These are phyloP conservation scores for Eutrigla gurnardus DNA, from an alignment of 2,797 vertebrate genomes.

Conservation along the genomic window DNA sequence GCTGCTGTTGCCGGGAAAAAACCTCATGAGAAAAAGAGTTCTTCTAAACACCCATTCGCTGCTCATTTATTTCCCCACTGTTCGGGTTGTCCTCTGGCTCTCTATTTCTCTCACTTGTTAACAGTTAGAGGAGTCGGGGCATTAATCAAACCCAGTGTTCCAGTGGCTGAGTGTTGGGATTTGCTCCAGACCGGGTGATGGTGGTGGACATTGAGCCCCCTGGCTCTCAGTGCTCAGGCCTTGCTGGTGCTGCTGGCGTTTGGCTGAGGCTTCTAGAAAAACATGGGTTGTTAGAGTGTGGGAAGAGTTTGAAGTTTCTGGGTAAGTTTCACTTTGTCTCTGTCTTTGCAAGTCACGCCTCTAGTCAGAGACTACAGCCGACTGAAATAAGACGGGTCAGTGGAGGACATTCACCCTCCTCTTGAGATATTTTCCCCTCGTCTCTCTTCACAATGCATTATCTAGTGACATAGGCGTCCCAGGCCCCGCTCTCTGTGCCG, in stretches of 20 bases:
- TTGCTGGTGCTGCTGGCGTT: conserved; percentile 36
- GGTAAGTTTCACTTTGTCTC: conserved; percentile 25
- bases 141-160: conserved; percentile 63
- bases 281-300: conserved; percentile 38
- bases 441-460: conserved; percentile 66
- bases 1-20: conserved; percentile 40
- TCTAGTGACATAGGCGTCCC: conserved; percentile 63
- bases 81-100: conserved; percentile 23
- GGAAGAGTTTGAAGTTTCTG: conserved; percentile 48
- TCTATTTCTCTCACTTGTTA: conserved; percentile 40
- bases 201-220: conserved; percentile 49
- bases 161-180: conserved; percentile 44
- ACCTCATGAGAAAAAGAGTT: conserved; percentile 38
- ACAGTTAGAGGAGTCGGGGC: conserved; percentile 39
- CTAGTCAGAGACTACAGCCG: conserved; percentile 41
- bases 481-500: conserved; percentile 39
- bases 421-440: conserved; percentile 38
- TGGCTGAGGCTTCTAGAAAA: conserved; percentile 29
- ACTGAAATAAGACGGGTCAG: conserved; percentile 43
- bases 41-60: conserved; percentile 48
- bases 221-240: conserved; percentile 26
- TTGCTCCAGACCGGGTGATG: conserved; percentile 45
- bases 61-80: conserved; percentile 45
- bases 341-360: conserved; percentile 32
- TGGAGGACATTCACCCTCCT: conserved; percentile 58